Evolutionary conservation across 2,888 invertebrate species (phyloP).

Genomic region (Hofmannophila pseudospretella): DNA sequence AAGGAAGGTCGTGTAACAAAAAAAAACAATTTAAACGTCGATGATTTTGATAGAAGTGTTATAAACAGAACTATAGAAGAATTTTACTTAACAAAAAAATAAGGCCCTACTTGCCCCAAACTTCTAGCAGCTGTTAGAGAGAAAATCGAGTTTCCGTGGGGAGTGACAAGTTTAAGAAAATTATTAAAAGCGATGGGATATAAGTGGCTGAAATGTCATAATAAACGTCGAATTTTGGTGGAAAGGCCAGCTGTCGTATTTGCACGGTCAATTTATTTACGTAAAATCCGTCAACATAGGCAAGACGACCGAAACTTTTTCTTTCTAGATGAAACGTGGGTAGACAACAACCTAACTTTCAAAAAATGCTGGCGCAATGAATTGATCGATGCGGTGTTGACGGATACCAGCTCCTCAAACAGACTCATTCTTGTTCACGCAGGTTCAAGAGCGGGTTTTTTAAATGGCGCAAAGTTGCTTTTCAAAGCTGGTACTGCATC

Average conservation of each 20-base stretch:
- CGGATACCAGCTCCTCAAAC: background rate
- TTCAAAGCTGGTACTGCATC: conserved; percentile 3
- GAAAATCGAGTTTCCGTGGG: conserved; percentile 14
- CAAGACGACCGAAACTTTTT: conserved; percentile 11
- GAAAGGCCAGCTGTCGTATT: conserved; percentile 12
- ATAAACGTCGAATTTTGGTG: conserved; percentile 8
- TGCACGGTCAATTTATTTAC: conserved; percentile 9
- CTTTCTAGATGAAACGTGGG: conserved; percentile 12
- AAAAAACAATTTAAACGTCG: no score
- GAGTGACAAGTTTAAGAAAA: conserved; percentile 13
- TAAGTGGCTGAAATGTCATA: conserved; percentile 15
- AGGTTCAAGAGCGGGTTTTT: conserved; percentile 6
- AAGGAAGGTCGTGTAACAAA: no score
- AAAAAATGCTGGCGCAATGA: conserved; percentile 3
- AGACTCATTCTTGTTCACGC: conserved; percentile 7
- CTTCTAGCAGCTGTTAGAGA: conserved; percentile 11
- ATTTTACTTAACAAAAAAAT: no score
- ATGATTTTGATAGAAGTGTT: no score
- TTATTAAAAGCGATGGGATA: conserved; percentile 15
- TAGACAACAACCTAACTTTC: conserved; percentile 9
- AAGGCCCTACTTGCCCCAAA: no score
- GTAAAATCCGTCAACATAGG: conserved; percentile 10
- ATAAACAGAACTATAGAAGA: no score
- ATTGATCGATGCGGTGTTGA: background rate
- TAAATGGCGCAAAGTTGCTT: conserved; percentile 7